A percentile compares a stretch with the other conserved stretches of the same genome.
phyloP scores from a whole-genome alignment of 2,113 vertebrate genomes.

The Condylura cristata region DNA sequence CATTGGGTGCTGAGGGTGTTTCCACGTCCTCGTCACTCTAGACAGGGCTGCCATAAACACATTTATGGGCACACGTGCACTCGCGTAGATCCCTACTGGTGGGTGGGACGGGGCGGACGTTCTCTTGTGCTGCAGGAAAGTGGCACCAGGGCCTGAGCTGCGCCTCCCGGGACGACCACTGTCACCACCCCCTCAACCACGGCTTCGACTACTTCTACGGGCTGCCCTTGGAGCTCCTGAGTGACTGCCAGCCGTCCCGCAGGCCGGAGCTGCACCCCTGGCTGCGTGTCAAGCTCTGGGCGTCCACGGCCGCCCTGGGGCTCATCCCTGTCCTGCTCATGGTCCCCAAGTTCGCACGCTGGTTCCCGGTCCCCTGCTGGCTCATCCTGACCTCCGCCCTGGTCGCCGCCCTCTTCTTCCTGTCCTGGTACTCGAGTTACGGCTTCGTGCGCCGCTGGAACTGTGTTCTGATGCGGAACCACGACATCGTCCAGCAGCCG shows the following conservation, averaged over 20 bases:
- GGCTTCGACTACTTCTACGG: conserved; percentile 91
- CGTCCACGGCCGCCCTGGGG: conserved; percentile 63
- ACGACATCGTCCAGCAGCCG: conserved; percentile 89
- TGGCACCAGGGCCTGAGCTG: conserved; percentile 91
- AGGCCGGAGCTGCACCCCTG: conserved; percentile 67
- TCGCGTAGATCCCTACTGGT: no score
- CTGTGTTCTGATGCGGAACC: conserved; percentile 90
- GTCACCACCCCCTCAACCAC: conserved; percentile 89
- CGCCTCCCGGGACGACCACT: conserved; percentile 85
- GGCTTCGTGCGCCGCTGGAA: conserved; percentile 85
- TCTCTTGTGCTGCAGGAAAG: conserved; percentile 83
- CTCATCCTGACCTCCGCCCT: conserved; percentile 57
- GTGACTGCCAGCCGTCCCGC: conserved; percentile 82
- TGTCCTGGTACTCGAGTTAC: conserved; percentile 84
- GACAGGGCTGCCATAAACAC: no score
- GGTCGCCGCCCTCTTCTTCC: conserved; percentile 66
- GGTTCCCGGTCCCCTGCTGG: conserved; percentile 76
- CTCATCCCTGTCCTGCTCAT: conserved; percentile 83
- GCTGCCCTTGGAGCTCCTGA: conserved; percentile 84
- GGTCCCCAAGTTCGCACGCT: conserved; percentile 58
- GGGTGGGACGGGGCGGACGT: no score
- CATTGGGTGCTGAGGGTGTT: no score
- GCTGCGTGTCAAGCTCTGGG: conserved; percentile 67
- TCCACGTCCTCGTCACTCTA: no score
- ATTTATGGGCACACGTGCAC: no score